phyloP scores from a whole-genome alignment of 1,140 invertebrate genomes.

The Arctopsyche grandis region DNA sequence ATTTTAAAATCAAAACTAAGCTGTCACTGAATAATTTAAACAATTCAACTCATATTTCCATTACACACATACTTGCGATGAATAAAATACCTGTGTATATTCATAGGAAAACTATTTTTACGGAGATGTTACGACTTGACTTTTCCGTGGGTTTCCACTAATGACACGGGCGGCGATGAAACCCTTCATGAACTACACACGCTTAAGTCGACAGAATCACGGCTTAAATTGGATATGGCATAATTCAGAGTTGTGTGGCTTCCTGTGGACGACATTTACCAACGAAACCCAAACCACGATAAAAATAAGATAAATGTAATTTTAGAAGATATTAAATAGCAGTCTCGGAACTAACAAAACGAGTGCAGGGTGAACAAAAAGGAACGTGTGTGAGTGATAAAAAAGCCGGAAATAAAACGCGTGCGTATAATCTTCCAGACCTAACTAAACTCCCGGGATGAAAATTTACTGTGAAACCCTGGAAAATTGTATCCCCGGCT shows the following conservation, averaged over 20 bases:
- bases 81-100: neutral
- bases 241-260: neutral
- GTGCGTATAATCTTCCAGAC: neutral
- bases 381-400: neutral
- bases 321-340: too few species aligned
- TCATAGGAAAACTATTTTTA: neutral
- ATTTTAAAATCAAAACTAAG: neutral
- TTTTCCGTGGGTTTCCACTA: neutral
- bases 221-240: slow-evolving; percentile 10
- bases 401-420: slow-evolving; percentile 18
- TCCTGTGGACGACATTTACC: neutral
- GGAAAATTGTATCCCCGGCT: slow-evolving; percentile 11
- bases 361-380: too few species aligned
- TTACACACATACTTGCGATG: neutral
- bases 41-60: slow-evolving; percentile 12
- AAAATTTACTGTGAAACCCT: slow-evolving; percentile 19
- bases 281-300: neutral
- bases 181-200: neutral
- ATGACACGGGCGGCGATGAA: neutral
- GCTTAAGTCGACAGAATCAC: slow-evolving; percentile 10
- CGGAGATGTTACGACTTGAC: neutral
- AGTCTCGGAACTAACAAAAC: too few species aligned
- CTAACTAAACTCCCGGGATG: slow-evolving; percentile 23
- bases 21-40: neutral
- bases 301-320: neutral